Percentiles rank a stretch among this genome's conserved stretches.
Evolutionary conservation across 92 coral and sea anemone species (phyloP).

Genomic region (Desmophyllum pertusum): DNA sequence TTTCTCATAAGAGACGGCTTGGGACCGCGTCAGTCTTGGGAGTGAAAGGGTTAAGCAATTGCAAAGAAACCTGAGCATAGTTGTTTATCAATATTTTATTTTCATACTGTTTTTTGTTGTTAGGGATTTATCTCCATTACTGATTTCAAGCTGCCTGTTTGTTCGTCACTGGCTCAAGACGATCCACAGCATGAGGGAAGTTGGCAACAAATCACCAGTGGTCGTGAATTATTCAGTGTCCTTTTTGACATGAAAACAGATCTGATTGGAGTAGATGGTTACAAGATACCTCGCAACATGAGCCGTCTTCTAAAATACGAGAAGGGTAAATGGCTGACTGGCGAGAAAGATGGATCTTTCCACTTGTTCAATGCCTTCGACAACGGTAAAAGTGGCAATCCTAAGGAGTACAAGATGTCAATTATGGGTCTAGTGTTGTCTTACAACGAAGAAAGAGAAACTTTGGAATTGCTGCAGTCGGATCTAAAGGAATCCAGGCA

Average conservation of each 20-base stretch:
- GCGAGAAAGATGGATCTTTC: constrained; percentile 43
- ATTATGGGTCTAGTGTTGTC: constrained; percentile 54
- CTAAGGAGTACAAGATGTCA: constrained; percentile 35
- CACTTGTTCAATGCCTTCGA: constrained; percentile 46
- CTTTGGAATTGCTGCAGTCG: constrained; percentile 1
- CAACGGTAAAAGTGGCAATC: constrained; percentile 32
- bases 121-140: constrained; percentile 50
- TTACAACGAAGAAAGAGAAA: constrained; percentile 31
- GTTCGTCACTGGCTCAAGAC: constrained; percentile 21
- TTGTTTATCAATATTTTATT: no score
- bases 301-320: neutral
- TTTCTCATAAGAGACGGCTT: no score
- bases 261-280: constrained; percentile 7
- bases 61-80: no score
- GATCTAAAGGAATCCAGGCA: constrained; percentile 20
- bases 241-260: constrained; percentile 53
- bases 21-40: no score
- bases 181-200: neutral
- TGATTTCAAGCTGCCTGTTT: constrained; percentile 40
- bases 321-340: constrained; percentile 35
- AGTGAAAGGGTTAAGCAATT: no score
- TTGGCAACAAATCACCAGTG: constrained; percentile 38
- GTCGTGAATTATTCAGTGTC: constrained; percentile 20
- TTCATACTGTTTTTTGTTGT: no score
- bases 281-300: constrained; percentile 17